These are phyloP conservation scores for Chaenogobius annularis DNA, from an alignment of 2,113 vertebrate species.

Conservation along the genomic window DNA sequence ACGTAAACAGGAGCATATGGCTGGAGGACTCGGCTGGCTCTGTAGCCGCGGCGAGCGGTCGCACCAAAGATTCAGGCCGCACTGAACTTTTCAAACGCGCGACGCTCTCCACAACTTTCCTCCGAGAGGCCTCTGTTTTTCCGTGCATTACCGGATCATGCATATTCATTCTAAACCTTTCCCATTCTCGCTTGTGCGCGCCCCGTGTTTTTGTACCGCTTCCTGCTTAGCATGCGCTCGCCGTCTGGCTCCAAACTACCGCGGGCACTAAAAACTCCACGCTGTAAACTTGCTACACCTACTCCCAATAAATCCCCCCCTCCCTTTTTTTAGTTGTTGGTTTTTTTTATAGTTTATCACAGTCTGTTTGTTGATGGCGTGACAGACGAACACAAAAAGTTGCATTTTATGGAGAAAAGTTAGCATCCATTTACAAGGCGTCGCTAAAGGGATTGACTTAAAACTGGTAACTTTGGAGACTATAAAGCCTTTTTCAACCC, in stretches of 20 bases:
- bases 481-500: slow-evolving; percentile 4
- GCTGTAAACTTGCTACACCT: slow-evolving; percentile 6
- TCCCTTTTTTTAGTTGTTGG: no score
- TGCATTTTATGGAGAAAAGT: background rate
- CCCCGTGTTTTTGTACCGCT: background rate
- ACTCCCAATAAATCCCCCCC: slow-evolving; percentile 1
- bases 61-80: background rate
- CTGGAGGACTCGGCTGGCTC: background rate
- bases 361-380: background rate
- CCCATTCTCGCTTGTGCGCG: background rate
- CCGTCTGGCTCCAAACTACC: slow-evolving; percentile 1
- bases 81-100: background rate
- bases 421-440: slow-evolving; percentile 2
- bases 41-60: background rate
- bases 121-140: background rate
- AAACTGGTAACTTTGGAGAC: slow-evolving; percentile 1
- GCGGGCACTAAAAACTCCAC: background rate
- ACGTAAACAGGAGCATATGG: background rate
- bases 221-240: slow-evolving; percentile 31
- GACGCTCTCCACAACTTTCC: background rate
- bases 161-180: slow-evolving; percentile 43
- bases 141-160: slow-evolving; percentile 4
- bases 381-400: slow-evolving; percentile 12
- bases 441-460: background rate
- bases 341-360: background rate